These are phyloP conservation scores for Holacanthus passer DNA, from an alignment of 2,113 vertebrate species.

Conservation along the genomic window DNA sequence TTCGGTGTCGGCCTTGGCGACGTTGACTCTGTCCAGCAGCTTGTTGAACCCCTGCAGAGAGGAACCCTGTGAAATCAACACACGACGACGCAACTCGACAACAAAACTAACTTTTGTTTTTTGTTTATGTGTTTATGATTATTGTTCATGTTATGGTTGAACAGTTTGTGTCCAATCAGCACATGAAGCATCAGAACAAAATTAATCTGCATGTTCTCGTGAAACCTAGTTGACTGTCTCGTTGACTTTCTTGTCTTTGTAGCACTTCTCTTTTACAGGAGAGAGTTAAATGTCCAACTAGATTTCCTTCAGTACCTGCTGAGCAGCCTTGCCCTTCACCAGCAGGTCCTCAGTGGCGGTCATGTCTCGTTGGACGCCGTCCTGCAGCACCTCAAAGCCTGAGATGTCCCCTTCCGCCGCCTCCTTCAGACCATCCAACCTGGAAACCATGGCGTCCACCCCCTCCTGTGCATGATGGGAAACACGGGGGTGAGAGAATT, in stretches of 20 bases:
- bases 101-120: too few species aligned
- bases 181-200: neutral
- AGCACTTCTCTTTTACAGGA: neutral
- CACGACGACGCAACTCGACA: neutral
- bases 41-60: constrained; percentile 81
- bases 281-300: neutral
- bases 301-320: constrained; percentile 70
- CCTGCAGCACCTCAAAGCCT: constrained; percentile 51
- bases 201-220: neutral
- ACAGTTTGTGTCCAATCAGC: neutral
- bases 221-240: neutral
- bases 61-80: neutral
- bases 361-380: constrained; percentile 16
- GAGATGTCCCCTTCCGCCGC: constrained; percentile 38
- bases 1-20: constrained; percentile 85
- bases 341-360: constrained; percentile 54
- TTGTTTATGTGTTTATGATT: neutral
- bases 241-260: neutral
- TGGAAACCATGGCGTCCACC: constrained; percentile 49
- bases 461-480: constrained; percentile 56
- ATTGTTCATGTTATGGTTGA: neutral
- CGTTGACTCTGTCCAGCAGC: constrained; percentile 86
- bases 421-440: constrained; percentile 51
- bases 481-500: neutral
- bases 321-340: constrained; percentile 44